Evolutionary conservation across 2,113 vertebrate species (phyloP).

Genomic region (Rhinopomastus cyanomelas): DNA sequence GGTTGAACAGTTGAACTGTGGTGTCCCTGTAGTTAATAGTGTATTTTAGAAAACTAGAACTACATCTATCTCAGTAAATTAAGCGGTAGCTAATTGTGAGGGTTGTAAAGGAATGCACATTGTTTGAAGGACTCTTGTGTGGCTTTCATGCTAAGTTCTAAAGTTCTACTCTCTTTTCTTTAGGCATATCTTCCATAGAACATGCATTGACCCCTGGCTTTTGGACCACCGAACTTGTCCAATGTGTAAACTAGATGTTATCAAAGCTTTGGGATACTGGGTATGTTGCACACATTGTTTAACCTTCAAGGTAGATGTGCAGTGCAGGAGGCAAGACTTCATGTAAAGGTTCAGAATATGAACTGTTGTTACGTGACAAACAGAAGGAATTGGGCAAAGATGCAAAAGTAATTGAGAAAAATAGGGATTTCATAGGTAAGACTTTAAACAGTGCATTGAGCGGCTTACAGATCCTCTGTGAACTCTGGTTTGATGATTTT

Average conservation of each 20-base stretch:
- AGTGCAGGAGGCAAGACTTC: not conserved
- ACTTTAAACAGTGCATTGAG: not conserved
- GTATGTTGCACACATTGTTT: slow-evolving; percentile 72
- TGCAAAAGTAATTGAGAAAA: not conserved
- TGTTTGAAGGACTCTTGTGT: not conserved
- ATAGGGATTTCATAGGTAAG: not conserved
- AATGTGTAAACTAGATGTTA: slow-evolving; percentile 86
- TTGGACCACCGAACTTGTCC: slow-evolving; percentile 84
- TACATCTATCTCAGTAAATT: not conserved
- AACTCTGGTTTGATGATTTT: not conserved
- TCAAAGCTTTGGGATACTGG: slow-evolving; percentile 84
- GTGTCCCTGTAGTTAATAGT: not conserved
- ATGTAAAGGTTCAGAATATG: not conserved
- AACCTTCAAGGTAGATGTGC: not conserved
- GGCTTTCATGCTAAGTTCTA: not conserved
- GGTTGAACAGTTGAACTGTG: not conserved
- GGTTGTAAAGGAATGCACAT: not conserved
- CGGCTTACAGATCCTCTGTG: not conserved
- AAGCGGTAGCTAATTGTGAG: not conserved
- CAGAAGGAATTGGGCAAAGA: not conserved
- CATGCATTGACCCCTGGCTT: slow-evolving; percentile 84
- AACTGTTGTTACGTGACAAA: not conserved
- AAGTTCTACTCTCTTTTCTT: slow-evolving; percentile 61
- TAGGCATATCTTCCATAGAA: slow-evolving; percentile 84
- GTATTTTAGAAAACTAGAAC: not conserved